Evolutionary conservation across 2,797 vertebrate species (phyloP).

Genomic region (Leuciscus waleckii): DNA sequence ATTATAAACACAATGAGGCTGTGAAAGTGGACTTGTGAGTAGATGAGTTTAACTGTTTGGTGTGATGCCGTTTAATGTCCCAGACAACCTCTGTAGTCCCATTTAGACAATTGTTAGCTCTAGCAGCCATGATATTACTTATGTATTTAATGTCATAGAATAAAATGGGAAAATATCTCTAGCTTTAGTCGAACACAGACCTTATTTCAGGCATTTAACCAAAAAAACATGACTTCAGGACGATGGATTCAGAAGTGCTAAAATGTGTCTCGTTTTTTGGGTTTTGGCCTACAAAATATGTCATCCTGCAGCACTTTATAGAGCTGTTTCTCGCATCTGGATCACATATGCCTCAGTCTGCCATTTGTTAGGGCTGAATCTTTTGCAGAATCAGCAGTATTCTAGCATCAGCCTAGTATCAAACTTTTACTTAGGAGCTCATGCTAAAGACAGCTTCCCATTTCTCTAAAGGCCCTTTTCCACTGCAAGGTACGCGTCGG

Average conservation of each 20-base stretch:
- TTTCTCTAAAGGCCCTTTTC: neutral
- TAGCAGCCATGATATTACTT: neutral
- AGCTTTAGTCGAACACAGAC: neutral
- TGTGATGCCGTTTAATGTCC: neutral
- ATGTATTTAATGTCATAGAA: neutral
- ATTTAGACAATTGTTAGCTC: neutral
- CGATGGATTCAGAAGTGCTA: neutral
- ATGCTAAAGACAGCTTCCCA: neutral
- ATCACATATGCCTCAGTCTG: constrained; percentile 1
- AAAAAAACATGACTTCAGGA: neutral
- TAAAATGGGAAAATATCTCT: neutral
- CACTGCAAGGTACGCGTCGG: too few relatives aligned
- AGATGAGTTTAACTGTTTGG: neutral
- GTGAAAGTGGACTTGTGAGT: neutral
- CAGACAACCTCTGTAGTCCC: neutral
- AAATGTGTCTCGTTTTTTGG: neutral
- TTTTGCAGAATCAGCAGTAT: constrained; percentile 16
- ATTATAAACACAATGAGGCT: neutral
- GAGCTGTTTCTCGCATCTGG: neutral
- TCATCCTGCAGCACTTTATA: neutral
- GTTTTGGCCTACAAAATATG: neutral
- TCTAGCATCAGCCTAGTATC: neutral
- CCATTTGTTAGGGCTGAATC: neutral
- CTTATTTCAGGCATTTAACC: neutral
- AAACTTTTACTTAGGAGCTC: constrained; percentile 17